These are phyloP conservation scores for Aphrophora alni DNA, from an alignment of 2,888 invertebrate genomes.

Conservation along the genomic window DNA sequence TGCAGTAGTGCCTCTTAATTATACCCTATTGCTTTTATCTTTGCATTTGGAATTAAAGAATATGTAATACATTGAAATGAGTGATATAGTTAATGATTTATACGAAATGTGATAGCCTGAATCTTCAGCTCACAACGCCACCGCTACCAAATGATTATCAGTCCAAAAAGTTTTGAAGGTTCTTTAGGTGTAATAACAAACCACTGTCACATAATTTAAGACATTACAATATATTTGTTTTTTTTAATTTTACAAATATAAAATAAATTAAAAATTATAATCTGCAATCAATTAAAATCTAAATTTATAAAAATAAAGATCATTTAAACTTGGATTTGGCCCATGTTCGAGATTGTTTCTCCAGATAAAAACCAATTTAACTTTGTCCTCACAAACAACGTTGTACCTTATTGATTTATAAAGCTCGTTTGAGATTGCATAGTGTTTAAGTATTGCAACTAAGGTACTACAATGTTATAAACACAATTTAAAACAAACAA, in stretches of 20 bases:
- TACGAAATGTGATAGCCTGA: too few relatives aligned
- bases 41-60: too few relatives aligned
- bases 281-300: slow-evolving; percentile 9
- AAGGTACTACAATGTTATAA: too few relatives aligned
- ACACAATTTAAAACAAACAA: too few relatives aligned
- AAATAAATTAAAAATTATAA: not conserved
- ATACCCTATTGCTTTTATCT: too few relatives aligned
- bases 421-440: not conserved
- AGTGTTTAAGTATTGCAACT: not conserved
- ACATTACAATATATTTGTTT: not conserved
- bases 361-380: not conserved
- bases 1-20: too few relatives aligned
- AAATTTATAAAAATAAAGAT: not conserved
- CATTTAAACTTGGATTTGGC: not conserved
- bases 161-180: too few relatives aligned
- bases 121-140: too few relatives aligned
- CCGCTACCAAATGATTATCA: too few relatives aligned
- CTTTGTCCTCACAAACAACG: not conserved
- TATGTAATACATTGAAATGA: too few relatives aligned
- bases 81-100: too few relatives aligned
- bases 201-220: not conserved
- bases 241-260: slow-evolving; percentile 5
- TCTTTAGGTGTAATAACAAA: too few relatives aligned
- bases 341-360: not conserved
- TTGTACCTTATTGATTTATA: not conserved